Conservation (phyloP, 2,113 vertebrate species). For the Pycnonotus jocosus region DNA sequence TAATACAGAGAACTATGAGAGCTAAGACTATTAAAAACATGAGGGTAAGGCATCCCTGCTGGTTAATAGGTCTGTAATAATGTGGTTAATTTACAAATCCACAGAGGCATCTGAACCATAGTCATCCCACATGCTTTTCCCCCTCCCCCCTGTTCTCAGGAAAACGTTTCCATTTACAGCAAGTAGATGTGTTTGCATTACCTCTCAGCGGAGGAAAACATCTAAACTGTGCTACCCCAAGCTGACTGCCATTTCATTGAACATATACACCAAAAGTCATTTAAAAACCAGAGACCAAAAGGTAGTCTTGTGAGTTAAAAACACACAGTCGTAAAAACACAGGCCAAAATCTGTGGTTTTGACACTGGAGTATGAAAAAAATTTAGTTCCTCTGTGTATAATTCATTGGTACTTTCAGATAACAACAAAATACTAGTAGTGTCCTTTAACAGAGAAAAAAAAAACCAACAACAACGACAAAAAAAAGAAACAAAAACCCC, state of each 20-base stretch:
- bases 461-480: neutral
- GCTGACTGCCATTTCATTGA: constrained; percentile 18
- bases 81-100: constrained; percentile 83
- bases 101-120: constrained; percentile 86
- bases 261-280: constrained; percentile 36
- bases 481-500: neutral
- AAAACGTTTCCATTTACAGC: constrained; percentile 34
- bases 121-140: constrained; percentile 72
- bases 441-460: constrained; percentile 15
- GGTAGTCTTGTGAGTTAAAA: constrained; percentile 60
- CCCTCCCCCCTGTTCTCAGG: constrained; percentile 23
- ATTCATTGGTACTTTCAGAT: constrained; percentile 60
- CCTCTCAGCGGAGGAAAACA: constrained; percentile 33
- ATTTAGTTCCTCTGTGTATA: constrained; percentile 43
- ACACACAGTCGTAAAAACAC: neutral
- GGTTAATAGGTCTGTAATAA: constrained; percentile 86
- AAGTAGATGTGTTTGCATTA: constrained; percentile 45
- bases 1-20: constrained; percentile 69
- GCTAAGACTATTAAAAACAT: constrained; percentile 70
- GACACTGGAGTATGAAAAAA: constrained; percentile 31
- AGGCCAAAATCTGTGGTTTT: constrained; percentile 34
- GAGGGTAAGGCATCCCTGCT: constrained; percentile 98
- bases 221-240: constrained; percentile 32
- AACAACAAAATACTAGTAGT: constrained; percentile 49
- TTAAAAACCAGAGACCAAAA: constrained; percentile 33